These are phyloP conservation scores for Andrena praecox DNA, from an alignment of 2,888 invertebrate genomes.

Conservation along the genomic window DNA sequence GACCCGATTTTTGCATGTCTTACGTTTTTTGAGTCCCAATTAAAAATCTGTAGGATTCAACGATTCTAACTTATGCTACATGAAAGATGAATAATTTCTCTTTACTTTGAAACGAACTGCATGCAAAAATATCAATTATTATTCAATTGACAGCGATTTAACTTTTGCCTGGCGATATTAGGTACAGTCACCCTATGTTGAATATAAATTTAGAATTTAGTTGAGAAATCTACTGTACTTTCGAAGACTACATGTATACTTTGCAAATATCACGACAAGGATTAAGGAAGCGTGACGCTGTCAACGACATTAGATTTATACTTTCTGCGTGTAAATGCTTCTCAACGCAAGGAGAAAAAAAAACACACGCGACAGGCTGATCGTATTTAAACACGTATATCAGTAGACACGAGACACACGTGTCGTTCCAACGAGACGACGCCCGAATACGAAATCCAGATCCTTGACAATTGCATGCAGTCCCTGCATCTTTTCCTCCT, in stretches of 20 bases:
- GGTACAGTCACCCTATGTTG: too few species aligned
- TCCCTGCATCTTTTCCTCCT: slow-evolving; percentile 41
- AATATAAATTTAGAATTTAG: neutral
- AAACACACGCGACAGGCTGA: slow-evolving; percentile 7
- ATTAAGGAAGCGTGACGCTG: neutral
- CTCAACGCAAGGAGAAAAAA: neutral
- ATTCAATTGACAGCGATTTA: too few species aligned
- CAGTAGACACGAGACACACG: slow-evolving; percentile 44
- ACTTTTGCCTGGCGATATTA: too few species aligned
- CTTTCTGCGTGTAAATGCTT: slow-evolving; percentile 24
- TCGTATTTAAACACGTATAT: slow-evolving; percentile 56
- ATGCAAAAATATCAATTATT: too few species aligned
- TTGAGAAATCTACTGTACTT: neutral
- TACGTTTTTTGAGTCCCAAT: too few species aligned
- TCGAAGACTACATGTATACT: too few species aligned
- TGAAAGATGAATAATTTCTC: too few species aligned
- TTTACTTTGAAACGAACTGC: too few species aligned
- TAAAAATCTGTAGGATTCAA: too few species aligned
- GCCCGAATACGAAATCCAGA: slow-evolving; percentile 67
- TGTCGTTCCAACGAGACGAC: slow-evolving; percentile 61
- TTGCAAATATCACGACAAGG: too few species aligned
- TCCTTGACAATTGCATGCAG: slow-evolving; percentile 54
- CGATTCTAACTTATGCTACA: too few species aligned
- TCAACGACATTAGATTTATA: neutral
- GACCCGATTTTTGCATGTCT: too few species aligned